Conservation (phyloP, 2,113 vertebrate genomes). For the Baryphthengus martii region DNA sequence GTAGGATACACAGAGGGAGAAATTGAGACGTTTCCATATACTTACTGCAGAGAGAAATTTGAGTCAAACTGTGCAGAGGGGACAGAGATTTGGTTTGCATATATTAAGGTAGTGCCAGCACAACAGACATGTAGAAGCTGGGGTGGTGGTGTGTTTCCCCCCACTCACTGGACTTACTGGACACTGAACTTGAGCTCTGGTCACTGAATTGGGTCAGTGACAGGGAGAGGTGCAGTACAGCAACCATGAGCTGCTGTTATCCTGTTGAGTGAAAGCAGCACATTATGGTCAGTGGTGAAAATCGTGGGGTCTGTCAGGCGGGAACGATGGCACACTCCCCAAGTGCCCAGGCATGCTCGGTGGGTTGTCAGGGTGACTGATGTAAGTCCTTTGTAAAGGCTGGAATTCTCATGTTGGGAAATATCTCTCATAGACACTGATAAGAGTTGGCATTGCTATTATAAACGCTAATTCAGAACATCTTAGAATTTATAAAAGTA, state of each 20-base stretch:
- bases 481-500: neutral
- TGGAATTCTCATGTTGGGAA: neutral
- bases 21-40: neutral
- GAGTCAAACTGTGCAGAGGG: neutral
- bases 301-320: neutral
- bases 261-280: neutral
- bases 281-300: neutral
- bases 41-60: neutral
- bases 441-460: neutral
- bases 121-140: neutral
- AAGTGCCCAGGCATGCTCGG: neutral
- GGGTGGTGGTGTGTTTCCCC: neutral
- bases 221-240: neutral
- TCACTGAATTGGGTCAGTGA: neutral
- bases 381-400: neutral
- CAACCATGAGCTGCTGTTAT: neutral
- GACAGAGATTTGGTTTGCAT: neutral
- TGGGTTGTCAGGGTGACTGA: neutral
- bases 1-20: neutral
- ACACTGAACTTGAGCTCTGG: neutral
- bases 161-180: accelerated
- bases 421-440: neutral
- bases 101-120: neutral
- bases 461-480: constrained; percentile 5
- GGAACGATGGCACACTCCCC: neutral